Conservation (phyloP, 2,888 invertebrate genomes). For the Sturmia bella region DNA sequence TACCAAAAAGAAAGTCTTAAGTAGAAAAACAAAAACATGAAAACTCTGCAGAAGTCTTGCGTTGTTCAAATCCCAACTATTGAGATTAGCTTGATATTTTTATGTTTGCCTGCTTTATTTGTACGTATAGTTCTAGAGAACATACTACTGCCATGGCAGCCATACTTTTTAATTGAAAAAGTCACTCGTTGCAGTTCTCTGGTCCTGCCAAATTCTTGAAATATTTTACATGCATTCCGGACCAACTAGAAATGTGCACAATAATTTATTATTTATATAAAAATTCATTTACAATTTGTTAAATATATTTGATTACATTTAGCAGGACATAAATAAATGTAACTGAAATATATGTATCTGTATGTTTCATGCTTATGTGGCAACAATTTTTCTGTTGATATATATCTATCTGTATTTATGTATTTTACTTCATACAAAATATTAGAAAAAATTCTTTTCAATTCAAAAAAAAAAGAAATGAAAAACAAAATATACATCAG, state of each 20-base stretch:
- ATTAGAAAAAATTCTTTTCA: neutral
- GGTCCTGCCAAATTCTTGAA: neutral
- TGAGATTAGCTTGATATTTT: no score
- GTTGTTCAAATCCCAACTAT: no score
- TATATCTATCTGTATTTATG: neutral
- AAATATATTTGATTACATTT: slow-evolving; percentile 39
- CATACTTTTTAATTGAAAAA: no score
- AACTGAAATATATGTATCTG: slow-evolving; percentile 4
- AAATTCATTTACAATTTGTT: slow-evolving; percentile 47
- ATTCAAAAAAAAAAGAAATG: neutral
- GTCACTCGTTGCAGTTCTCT: no score
- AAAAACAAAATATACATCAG: neutral
- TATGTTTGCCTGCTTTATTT: no score
- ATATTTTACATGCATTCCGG: neutral
- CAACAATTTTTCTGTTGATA: slow-evolving; percentile 53
- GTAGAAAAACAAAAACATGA: neutral
- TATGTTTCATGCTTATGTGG: slow-evolving; percentile 24
- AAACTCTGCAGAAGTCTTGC: no score
- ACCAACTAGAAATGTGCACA: neutral
- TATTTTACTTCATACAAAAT: neutral
- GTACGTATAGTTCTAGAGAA: no score
- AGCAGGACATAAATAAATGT: neutral
- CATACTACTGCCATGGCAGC: no score
- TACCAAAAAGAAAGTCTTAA: no score
- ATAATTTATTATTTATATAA: slow-evolving; percentile 16